Evolutionary conservation across 2,797 vertebrate species (phyloP).

Genomic region (Bucorvus abyssinicus): DNA sequence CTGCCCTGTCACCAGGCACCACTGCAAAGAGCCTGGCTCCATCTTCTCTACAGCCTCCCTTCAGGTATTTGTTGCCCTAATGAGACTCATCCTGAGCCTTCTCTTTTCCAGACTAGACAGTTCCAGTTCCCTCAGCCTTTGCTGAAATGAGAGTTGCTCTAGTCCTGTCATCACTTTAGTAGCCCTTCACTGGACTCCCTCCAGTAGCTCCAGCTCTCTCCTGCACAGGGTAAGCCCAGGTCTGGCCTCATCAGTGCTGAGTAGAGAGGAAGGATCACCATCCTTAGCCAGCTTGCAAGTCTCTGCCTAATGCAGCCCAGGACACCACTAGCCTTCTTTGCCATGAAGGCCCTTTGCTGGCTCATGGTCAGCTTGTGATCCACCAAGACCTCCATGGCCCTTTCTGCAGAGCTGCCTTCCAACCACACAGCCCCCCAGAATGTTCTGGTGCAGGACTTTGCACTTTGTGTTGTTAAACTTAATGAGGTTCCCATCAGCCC

Average conservation of each 20-base stretch:
- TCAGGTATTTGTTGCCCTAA: background rate
- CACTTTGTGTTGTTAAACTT: background rate
- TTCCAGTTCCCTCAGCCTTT: background rate
- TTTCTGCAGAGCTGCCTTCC: background rate
- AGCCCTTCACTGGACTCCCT: background rate
- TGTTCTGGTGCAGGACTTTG: background rate
- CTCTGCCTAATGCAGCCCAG: background rate
- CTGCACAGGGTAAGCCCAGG: background rate
- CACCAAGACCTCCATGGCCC: background rate
- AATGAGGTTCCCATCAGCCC: background rate
- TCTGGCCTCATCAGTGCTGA: background rate
- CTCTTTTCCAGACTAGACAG: background rate
- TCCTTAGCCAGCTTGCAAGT: background rate
- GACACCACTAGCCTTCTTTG: background rate
- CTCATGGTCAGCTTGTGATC: background rate
- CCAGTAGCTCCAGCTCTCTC: background rate
- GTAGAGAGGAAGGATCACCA: background rate
- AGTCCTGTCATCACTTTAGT: background rate
- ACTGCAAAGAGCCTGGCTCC: background rate
- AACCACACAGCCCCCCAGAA: background rate
- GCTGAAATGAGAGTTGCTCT: background rate
- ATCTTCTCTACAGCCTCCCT: background rate
- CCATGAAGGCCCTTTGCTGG: background rate
- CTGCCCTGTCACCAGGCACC: background rate
- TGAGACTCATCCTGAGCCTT: background rate